Base-by-base conservation (phyloP, 2,888 invertebrate genomes). In the Chrysina gloriosa region DNA sequence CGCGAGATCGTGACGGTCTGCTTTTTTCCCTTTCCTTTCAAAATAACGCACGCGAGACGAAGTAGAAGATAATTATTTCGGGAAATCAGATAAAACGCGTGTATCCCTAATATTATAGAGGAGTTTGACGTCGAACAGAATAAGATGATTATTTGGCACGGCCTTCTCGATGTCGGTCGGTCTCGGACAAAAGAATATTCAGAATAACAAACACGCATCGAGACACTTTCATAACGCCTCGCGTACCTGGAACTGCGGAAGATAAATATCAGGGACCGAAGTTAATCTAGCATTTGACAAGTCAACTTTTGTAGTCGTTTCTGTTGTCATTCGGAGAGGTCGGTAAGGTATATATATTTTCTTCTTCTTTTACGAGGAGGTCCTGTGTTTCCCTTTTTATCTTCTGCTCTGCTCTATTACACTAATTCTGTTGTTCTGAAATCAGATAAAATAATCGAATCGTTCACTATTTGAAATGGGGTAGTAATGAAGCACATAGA, bases 201-300 rank as follows among this genome's bases (percentile, higher is more conserved):
- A 54, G 54, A 68, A 68, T 68, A 68, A 63, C 68, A 68, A 68
- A 68, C 68, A 68, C 50, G 52, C 27, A 63, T 63, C 63, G 50
- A 42, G 63, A 68, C 68, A 68, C 68, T 68, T 63, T 63, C 52
- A 45, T 63, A 68, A 52, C 65, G 39, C 56, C 50, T 68, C 34
- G 48, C 21, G 63, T 69, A 42, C 69, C 63, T 69, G 65, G 54
- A 56, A 19, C 29, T 16, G 11, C 9, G 16, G 3, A 11, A 69
- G 69, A 69, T 69, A 69, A 67, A 67, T 63, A 69, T 69, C 69
- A 52, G 42, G 67, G 63, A 54, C 63, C 23, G 31, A 47, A 69
- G 66, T 66, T 69, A 69, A 69, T 69, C 69, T 67, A 67, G 63
- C 39, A 29, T 69, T 69, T 69, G 69, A 69, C 69, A 66, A 64